A percentile compares a stretch with the other conserved stretches of the same genome.
Conservation (phyloP, 2,797 vertebrate species). For the Capromys pilorides region DNA sequence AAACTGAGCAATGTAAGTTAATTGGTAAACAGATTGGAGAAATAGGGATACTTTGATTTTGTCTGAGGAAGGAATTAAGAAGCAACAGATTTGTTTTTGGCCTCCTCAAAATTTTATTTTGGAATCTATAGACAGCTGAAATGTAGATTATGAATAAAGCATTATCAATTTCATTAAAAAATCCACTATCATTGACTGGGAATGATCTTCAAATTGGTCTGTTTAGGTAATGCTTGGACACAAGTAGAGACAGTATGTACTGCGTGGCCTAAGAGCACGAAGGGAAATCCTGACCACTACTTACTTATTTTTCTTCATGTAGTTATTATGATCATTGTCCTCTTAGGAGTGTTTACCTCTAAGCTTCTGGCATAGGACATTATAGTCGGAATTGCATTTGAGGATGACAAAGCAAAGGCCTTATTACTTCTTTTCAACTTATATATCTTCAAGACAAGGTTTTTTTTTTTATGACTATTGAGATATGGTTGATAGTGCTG, state of each 20-base stretch:
- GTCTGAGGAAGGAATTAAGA: slow-evolving; percentile 9
- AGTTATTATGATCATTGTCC: neutral
- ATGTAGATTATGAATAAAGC: slow-evolving; percentile 15
- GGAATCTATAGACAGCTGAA: neutral
- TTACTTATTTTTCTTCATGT: neutral
- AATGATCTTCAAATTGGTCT: neutral
- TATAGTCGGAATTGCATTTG: neutral
- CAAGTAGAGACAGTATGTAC: neutral
- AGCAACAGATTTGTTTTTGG: neutral
- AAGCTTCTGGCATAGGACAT: neutral
- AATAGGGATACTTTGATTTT: neutral
- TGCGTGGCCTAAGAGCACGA: neutral
- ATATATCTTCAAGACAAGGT: neutral
- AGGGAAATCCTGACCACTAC: neutral
- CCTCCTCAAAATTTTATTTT: neutral
- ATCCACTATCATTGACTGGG: neutral
- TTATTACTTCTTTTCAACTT: neutral
- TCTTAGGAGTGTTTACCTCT: neutral
- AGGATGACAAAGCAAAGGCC: neutral
- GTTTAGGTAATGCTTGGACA: neutral
- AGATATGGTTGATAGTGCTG: neutral
- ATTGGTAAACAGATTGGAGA: neutral
- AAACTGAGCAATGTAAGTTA: neutral
- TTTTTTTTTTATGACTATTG: neutral
- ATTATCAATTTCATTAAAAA: neutral